A percentile compares a stretch with the other conserved stretches of the same genome.
Evolutionary conservation across 2,113 vertebrate species (phyloP).

Genomic region (Hemichromis elongatus): DNA sequence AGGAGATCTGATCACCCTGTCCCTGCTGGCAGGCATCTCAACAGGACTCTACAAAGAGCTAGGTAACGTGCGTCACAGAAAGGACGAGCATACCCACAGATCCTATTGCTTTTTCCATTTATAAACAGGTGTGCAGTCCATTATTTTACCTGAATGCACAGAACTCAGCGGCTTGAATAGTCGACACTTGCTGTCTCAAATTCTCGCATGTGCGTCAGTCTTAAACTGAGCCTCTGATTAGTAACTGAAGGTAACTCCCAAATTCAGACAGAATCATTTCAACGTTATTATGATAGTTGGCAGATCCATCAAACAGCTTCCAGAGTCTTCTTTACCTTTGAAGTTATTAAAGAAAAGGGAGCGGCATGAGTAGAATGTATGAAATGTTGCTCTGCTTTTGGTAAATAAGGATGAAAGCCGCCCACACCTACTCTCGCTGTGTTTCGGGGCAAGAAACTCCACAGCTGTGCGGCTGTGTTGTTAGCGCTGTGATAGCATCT

Average conservation of each 20-base stretch:
- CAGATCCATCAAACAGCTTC: neutral
- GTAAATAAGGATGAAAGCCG: conserved; percentile 4
- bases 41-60: conserved; percentile 91
- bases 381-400: neutral
- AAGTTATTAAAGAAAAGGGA: neutral
- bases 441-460: neutral
- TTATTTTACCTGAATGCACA: neutral
- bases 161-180: neutral
- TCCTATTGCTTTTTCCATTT: neutral
- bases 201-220: neutral
- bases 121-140: neutral
- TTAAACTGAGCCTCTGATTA: neutral
- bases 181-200: neutral
- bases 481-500: neutral
- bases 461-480: neutral
- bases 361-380: neutral
- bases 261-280: neutral
- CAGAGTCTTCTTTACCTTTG: neutral
- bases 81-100: neutral
- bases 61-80: conserved; percentile 63
- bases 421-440: neutral
- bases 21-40: conserved; percentile 93
- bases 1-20: conserved; percentile 95
- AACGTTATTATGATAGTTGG: neutral
- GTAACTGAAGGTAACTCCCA: neutral